Percentiles rank a stretch among this genome's conserved stretches.
Conservation (phyloP, 2,888 invertebrate genomes). For the Helobdella robusta region DNA sequence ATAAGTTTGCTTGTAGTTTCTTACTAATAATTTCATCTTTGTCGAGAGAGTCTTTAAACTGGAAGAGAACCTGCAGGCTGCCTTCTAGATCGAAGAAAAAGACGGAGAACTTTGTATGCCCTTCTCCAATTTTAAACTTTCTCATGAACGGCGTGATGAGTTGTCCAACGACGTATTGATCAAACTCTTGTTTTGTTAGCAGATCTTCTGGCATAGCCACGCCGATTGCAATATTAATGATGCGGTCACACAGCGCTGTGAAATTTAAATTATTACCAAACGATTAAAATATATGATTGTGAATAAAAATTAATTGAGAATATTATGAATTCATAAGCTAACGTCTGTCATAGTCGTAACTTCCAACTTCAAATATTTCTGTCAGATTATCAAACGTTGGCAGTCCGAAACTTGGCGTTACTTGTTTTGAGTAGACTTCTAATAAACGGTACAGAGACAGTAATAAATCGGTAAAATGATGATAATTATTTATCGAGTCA, state of each 20-base stretch:
- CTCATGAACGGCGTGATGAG: slow-evolving; percentile 17
- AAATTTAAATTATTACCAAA: too few species aligned
- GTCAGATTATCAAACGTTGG: background rate
- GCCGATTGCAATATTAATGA: slow-evolving; percentile 18
- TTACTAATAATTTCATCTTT: too few species aligned
- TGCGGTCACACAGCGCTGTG: too few species aligned
- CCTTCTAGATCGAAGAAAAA: slow-evolving; percentile 11
- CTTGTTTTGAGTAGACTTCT: too few species aligned
- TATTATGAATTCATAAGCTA: background rate
- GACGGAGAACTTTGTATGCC: slow-evolving; percentile 5
- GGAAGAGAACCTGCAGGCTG: background rate
- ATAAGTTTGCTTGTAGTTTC: too few species aligned
- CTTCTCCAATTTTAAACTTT: slow-evolving; percentile 6
- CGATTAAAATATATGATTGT: too few species aligned
- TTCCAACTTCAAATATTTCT: background rate
- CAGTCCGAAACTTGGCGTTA: background rate
- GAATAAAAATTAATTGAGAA: too few species aligned
- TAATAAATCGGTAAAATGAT: too few species aligned
- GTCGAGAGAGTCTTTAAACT: slow-evolving; percentile 11
- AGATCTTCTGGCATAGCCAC: background rate
- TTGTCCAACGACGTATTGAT: slow-evolving; percentile 11
- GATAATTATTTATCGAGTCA: too few species aligned
- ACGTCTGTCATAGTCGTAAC: background rate
- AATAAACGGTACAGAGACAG: too few species aligned
- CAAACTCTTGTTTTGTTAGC: slow-evolving; percentile 11